A percentile compares a stretch with the other conserved stretches of the same genome.
Conservation (phyloP, 2,797 vertebrate species). For the Coracias cyanogaster region DNA sequence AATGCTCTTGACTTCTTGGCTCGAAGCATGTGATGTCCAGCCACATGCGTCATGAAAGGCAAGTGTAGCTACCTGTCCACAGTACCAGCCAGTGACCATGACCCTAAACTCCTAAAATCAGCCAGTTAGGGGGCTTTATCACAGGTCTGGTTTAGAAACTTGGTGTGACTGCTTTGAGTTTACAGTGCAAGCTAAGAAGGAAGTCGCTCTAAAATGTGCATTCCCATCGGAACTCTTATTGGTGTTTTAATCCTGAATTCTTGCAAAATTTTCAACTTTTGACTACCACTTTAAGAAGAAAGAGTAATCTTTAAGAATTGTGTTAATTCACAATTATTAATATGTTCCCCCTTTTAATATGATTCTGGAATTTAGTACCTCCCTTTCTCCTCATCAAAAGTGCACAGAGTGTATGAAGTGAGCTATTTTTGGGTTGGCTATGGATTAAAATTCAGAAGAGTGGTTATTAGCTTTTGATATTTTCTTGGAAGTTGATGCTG, state of each 20-base stretch:
- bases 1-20: neutral
- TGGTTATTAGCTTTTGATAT: constrained; percentile 80
- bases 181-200: neutral
- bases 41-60: fast-evolving
- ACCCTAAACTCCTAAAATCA: neutral
- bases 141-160: neutral
- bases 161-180: neutral
- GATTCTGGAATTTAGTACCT: neutral
- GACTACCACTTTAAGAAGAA: neutral
- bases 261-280: neutral
- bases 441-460: constrained; percentile 79
- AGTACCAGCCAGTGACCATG: neutral
- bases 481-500: constrained; percentile 62
- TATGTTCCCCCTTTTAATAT: neutral
- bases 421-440: constrained; percentile 66
- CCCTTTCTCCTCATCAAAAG: neutral
- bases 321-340: neutral
- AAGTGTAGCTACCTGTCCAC: neutral
- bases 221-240: neutral
- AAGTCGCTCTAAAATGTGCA: neutral
- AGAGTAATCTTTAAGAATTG: neutral
- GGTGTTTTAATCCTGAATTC: neutral
- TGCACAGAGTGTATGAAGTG: neutral
- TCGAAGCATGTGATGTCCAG: neutral
- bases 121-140: neutral